These are phyloP conservation scores for Bradypodion ventrale DNA, from an alignment of 2,797 vertebrate species.

Conservation along the genomic window DNA sequence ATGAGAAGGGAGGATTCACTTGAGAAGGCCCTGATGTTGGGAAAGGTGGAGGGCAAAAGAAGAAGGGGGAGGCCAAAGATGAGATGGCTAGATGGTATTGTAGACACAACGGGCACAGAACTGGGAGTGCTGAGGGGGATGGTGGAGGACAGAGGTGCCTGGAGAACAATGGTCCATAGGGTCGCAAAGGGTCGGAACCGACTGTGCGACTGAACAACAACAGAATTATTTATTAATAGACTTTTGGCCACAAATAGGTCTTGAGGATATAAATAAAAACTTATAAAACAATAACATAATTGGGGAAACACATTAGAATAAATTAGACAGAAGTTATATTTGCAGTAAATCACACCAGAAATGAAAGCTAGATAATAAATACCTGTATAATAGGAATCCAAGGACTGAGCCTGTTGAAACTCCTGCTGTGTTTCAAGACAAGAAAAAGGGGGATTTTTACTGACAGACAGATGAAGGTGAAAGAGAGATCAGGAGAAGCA, in stretches of 20 bases:
- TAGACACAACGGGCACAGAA: too few species aligned
- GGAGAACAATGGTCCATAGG: too few species aligned
- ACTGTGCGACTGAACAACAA: too few species aligned
- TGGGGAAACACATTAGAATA: not conserved
- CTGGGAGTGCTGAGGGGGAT: too few species aligned
- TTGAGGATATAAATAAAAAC: not conserved
- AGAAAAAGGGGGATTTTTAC: not conserved
- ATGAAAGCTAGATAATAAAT: not conserved
- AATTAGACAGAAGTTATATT: not conserved
- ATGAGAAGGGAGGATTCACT: too few species aligned
- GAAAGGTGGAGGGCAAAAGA: too few species aligned
- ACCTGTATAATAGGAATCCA: not conserved
- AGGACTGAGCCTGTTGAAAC: not conserved
- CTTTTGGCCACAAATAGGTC: not conserved
- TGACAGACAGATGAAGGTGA: not conserved
- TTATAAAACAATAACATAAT: not conserved
- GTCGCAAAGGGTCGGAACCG: too few species aligned
- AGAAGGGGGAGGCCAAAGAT: too few species aligned
- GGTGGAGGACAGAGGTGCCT: too few species aligned
- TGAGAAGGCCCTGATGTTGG: too few species aligned
- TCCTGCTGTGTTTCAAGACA: not conserved
- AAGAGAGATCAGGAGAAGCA: not conserved
- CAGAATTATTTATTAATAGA: not conserved
- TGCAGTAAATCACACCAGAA: not conserved
- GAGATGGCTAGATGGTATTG: too few species aligned